phyloP scores from a whole-genome alignment of 1,140 invertebrate species.

The Drosophila murphyi region DNA sequence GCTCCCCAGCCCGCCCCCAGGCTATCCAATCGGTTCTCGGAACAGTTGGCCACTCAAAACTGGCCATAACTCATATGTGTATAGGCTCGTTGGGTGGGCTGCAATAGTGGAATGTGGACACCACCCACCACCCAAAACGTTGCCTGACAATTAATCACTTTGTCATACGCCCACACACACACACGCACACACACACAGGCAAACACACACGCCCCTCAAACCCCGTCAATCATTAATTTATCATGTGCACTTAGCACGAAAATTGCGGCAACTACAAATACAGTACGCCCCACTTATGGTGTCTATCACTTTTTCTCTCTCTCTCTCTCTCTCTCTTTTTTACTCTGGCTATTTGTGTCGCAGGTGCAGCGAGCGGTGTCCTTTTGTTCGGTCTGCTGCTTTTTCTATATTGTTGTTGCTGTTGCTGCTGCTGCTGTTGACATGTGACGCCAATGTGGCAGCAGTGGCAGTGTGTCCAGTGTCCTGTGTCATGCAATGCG shows the following conservation, averaged over 20 bases:
- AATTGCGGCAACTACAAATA: slow-evolving; percentile 62
- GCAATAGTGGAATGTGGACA: slow-evolving; percentile 42
- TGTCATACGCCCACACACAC: slow-evolving; percentile 48
- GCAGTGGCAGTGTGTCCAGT: slow-evolving; percentile 2
- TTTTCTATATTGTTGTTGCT: slow-evolving; percentile 53
- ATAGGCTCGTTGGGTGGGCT: slow-evolving; percentile 26
- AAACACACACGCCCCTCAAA: neutral
- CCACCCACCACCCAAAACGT: slow-evolving; percentile 1
- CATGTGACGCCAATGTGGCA: slow-evolving; percentile 30
- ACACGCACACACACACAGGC: slow-evolving; percentile 14
- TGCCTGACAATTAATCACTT: slow-evolving; percentile 72
- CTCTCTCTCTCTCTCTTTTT: neutral
- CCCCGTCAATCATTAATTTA: slow-evolving; percentile 71
- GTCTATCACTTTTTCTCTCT: neutral
- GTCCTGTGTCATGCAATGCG: slow-evolving; percentile 20
- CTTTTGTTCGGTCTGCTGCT: slow-evolving; percentile 40
- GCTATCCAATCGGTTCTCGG: slow-evolving; percentile 5
- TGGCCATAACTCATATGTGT: slow-evolving; percentile 46
- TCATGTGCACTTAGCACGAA: slow-evolving; percentile 74
- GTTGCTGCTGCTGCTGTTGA: slow-evolving; percentile 37
- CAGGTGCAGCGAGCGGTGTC: slow-evolving; percentile 49
- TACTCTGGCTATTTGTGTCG: slow-evolving; percentile 16
- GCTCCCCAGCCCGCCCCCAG: neutral
- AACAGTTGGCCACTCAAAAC: slow-evolving; percentile 44
- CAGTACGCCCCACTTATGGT: neutral